phyloP scores from a whole-genome alignment of 2,888 invertebrate species.

The Macroteleia sp. region DNA sequence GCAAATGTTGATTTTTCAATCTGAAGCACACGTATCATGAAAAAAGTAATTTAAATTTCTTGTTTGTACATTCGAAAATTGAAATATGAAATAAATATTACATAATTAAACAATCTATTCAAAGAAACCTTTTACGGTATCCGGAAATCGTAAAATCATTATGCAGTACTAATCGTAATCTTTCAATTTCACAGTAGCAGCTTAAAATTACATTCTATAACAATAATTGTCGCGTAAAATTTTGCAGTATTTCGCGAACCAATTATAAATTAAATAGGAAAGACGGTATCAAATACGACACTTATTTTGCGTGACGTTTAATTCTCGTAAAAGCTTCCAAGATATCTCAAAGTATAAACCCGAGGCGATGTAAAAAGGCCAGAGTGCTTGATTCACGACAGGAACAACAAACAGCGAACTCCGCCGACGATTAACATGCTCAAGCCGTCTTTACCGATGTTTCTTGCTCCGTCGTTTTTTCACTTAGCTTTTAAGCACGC shows the following conservation, averaged over 20 bases:
- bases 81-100: too few relatives aligned
- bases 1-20: too few relatives aligned
- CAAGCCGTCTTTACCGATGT: slow-evolving; percentile 69
- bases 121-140: too few relatives aligned
- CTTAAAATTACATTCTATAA: too few relatives aligned
- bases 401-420: slow-evolving; percentile 76
- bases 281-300: slow-evolving; percentile 33
- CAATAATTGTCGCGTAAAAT: neutral
- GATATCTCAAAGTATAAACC: slow-evolving; percentile 55
- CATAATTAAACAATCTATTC: too few relatives aligned
- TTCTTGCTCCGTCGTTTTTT: slow-evolving; percentile 40
- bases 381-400: slow-evolving; percentile 67
- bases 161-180: too few relatives aligned
- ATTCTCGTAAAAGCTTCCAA: slow-evolving; percentile 47
- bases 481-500: slow-evolving; percentile 43
- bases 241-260: slow-evolving; percentile 7
- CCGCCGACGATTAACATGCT: slow-evolving; percentile 76
- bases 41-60: too few relatives aligned
- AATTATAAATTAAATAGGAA: slow-evolving; percentile 43
- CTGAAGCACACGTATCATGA: too few relatives aligned
- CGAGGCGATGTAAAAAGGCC: slow-evolving; percentile 68
- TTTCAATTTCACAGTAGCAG: too few relatives aligned
- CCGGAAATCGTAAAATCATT: too few relatives aligned
- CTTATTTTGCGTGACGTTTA: slow-evolving; percentile 48
- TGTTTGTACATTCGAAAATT: too few relatives aligned